These are phyloP conservation scores for Polydrusus tereticollis DNA, from an alignment of 2,888 invertebrate species.

Conservation along the genomic window DNA sequence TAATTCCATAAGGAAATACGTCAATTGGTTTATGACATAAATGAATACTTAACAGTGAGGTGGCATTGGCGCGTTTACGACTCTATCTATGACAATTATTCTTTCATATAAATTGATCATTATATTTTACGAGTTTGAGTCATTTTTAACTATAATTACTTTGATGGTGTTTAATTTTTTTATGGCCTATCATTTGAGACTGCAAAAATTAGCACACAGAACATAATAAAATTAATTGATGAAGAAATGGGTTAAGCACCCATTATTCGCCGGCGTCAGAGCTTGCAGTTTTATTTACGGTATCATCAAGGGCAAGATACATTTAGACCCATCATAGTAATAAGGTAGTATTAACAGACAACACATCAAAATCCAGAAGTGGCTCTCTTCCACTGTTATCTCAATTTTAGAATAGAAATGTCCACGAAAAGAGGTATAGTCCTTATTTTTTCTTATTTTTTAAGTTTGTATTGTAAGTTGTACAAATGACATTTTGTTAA, in stretches of 20 bases:
- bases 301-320: too few species aligned
- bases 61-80: not conserved
- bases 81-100: not conserved
- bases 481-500: too few species aligned
- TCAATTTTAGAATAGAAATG: too few species aligned
- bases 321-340: too few species aligned
- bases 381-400: too few species aligned
- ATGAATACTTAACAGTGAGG: not conserved
- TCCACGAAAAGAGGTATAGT: too few species aligned
- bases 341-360: too few species aligned
- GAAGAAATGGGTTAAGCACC: not conserved
- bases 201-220: not conserved
- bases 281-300: too few species aligned
- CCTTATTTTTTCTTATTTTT: too few species aligned
- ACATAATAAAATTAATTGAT: not conserved
- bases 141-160: not conserved
- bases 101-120: not conserved
- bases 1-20: not conserved
- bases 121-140: not conserved
- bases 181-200: not conserved
- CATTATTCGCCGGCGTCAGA: too few species aligned
- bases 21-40: not conserved
- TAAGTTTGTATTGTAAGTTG: too few species aligned
- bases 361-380: too few species aligned
- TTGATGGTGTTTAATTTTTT: not conserved